phyloP scores from a whole-genome alignment of 1,140 invertebrate genomes.

The Myzus persicae region DNA sequence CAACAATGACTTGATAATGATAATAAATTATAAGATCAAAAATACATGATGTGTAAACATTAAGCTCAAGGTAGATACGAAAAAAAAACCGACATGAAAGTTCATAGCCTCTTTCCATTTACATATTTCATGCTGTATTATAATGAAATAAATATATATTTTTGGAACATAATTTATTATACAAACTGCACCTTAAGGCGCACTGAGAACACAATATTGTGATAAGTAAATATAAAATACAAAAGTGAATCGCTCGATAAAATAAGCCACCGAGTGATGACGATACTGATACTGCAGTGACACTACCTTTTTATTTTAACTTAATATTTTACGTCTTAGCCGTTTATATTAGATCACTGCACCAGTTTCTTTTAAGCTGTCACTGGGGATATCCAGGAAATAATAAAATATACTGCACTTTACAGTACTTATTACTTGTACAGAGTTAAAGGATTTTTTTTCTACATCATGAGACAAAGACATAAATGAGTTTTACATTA shows the following conservation, averaged over 20 bases:
- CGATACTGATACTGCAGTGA: too few species aligned
- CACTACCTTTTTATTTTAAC: not conserved
- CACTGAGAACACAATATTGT: not conserved
- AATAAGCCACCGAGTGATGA: not conserved
- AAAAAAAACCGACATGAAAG: not conserved
- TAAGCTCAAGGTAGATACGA: not conserved
- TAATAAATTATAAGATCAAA: not conserved
- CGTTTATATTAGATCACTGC: not conserved
- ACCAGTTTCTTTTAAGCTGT: not conserved
- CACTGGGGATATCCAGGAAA: not conserved
- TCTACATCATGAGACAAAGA: not conserved
- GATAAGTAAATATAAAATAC: not conserved
- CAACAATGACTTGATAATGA: not conserved
- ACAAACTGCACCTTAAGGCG: not conserved
- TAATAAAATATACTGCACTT: not conserved
- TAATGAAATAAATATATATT: not conserved
- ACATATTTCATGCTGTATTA: not conserved
- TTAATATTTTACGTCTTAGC: not conserved
- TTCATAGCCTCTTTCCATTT: not conserved
- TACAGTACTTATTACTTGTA: not conserved
- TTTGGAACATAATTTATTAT: too few species aligned
- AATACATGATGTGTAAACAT: not conserved
- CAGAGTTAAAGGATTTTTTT: not conserved
- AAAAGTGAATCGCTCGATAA: not conserved
- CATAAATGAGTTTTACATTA: not conserved